phyloP scores from a whole-genome alignment of 2,888 invertebrate genomes.

The Teleiodes luculella region DNA sequence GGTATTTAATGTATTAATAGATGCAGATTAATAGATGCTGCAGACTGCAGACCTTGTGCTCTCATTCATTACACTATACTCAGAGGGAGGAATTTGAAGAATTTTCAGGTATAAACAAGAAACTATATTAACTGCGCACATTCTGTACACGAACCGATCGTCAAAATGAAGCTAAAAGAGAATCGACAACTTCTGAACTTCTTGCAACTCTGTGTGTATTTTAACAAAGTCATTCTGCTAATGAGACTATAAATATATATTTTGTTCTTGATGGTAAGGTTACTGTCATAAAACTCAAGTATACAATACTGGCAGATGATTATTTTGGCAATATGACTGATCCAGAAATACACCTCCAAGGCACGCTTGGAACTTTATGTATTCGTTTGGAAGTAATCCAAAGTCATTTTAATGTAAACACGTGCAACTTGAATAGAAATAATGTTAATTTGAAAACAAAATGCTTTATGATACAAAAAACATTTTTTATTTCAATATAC shows the following conservation, averaged over 20 bases:
- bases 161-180: too few species aligned
- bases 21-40: too few species aligned
- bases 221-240: background rate
- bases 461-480: too few species aligned
- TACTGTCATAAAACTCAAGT: slow-evolving; percentile 22
- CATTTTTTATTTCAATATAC: too few species aligned
- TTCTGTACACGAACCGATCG: background rate
- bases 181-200: too few species aligned
- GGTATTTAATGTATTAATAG: slow-evolving; percentile 13
- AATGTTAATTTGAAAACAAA: slow-evolving; percentile 12
- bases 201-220: too few species aligned
- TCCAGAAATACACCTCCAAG: slow-evolving; percentile 39
- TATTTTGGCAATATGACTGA: slow-evolving; percentile 37
- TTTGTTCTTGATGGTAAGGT: slow-evolving; percentile 16
- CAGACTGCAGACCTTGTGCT: slow-evolving; percentile 9
- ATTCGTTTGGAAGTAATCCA: slow-evolving; percentile 52
- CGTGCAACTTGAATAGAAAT: slow-evolving; percentile 26
- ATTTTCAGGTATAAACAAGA: slow-evolving; percentile 5
- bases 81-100: background rate
- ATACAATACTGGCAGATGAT: background rate
- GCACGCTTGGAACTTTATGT: slow-evolving; percentile 30
- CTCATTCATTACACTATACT: too few species aligned
- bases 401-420: slow-evolving; percentile 41
- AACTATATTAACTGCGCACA: background rate
- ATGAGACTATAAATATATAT: background rate